These are phyloP conservation scores for Tauraco erythrolophus DNA, from an alignment of 2,113 vertebrate species.

Conservation along the genomic window DNA sequence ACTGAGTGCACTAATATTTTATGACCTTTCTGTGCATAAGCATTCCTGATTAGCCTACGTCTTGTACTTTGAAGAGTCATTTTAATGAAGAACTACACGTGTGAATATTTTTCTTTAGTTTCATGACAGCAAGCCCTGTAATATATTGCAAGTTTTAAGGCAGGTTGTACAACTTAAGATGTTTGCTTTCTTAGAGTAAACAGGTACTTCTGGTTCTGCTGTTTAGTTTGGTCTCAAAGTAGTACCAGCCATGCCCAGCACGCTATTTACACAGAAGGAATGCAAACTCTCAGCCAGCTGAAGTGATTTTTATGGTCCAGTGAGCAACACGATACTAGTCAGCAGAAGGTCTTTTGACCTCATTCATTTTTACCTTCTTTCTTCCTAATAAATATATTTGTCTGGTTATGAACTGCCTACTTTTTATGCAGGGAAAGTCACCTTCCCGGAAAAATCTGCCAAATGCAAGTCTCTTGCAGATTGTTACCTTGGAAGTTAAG, in stretches of 20 bases:
- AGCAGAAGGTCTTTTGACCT: neutral
- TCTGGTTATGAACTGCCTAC: neutral
- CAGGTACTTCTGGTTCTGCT: slow-evolving; percentile 13
- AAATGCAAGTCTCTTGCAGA: neutral
- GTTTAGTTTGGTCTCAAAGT: slow-evolving; percentile 5
- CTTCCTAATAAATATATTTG: slow-evolving; percentile 8
- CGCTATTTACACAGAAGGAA: slow-evolving; percentile 35
- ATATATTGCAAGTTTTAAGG: neutral
- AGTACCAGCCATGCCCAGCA: neutral
- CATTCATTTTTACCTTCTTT: neutral
- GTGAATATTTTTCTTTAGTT: neutral
- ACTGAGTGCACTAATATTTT: neutral
- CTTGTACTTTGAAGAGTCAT: neutral
- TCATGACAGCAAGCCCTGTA: neutral
- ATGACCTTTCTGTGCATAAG: neutral
- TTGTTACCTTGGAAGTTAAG: neutral
- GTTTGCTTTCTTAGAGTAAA: slow-evolving; percentile 35
- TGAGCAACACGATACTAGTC: slow-evolving; percentile 21
- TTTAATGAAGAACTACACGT: neutral
- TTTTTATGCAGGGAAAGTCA: neutral
- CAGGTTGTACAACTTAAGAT: neutral
- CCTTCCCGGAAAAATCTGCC: neutral
- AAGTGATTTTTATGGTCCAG: slow-evolving; percentile 35
- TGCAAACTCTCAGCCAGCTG: neutral
- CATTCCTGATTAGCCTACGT: neutral